Conservation (phyloP, 2,113 vertebrate species). For the Pleuronectes platessa region DNA sequence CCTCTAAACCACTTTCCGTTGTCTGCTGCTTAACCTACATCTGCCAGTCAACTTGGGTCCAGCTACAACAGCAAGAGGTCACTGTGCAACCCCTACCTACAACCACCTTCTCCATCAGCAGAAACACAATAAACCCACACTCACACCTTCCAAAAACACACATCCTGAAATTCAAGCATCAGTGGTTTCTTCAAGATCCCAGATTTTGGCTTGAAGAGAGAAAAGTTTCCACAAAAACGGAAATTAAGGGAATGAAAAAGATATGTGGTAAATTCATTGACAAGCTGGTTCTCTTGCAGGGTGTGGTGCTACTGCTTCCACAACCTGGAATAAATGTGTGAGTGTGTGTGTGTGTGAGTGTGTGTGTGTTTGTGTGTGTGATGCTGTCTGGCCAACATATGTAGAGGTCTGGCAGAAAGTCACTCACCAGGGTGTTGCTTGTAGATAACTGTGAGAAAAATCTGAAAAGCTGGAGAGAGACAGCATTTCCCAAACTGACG, state of each 20-base stretch:
- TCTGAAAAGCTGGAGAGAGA: conserved; percentile 51
- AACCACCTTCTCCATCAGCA: not conserved
- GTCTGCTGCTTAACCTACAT: conserved; percentile 58
- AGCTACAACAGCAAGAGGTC: conserved; percentile 16
- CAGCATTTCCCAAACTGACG: conserved; percentile 34
- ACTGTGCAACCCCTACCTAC: not conserved
- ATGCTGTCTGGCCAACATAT: conserved; percentile 67
- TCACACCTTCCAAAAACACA: not conserved
- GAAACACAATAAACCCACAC: not conserved
- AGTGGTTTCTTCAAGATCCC: not conserved
- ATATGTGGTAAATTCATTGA: conserved; percentile 34
- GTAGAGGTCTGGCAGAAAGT: conserved; percentile 69
- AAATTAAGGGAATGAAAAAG: not conserved
- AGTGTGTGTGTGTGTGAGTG: conserved; percentile 6
- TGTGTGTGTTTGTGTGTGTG: conserved; percentile 5
- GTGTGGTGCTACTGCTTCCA: conserved; percentile 59
- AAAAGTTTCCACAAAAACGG: not conserved
- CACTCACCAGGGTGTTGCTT: conserved; percentile 69
- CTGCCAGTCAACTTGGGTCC: conserved; percentile 34
- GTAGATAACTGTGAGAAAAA: conserved; percentile 68
- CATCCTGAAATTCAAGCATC: not conserved
- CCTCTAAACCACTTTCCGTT: conserved; percentile 42
- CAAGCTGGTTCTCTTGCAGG: conserved; percentile 39
- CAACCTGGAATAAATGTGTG: conserved; percentile 30
- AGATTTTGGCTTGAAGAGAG: not conserved